Base-by-base conservation (phyloP, 2,888 invertebrate genomes). In the Danaus chrysippus region DNA sequence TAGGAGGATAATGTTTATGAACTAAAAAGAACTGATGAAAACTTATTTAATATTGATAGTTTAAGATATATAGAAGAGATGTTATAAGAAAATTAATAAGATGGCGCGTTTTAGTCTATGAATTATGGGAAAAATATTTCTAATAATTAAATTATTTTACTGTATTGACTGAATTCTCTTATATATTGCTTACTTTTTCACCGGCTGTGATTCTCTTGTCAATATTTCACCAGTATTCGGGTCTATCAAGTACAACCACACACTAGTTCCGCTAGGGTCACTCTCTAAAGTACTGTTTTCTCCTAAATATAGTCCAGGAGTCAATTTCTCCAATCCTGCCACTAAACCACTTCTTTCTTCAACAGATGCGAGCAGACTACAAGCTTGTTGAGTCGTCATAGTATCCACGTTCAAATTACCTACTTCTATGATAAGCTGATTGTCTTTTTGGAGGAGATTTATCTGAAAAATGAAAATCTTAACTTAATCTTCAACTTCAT, bases 191-290 rank as follows among this genome's bases (percentile, higher is more conserved):
- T 83, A 95, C 93, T 93, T 94, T 73, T 94, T 93, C 34, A 97
- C 93, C 43, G 93, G 82, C 0, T 93, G 91, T 67, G 94, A 94
- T 70, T 96, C 96, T 55, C 96, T 93, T 0, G 92, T 87, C 46
- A 97, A 82, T 69, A 97, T 95, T 57, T 87, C 89, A 67, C 96
- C 96, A 0, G 93, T 94, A 59, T 90, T 92, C 0, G 97, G 97
- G 84, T 97, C 96, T 2, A 97, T 91, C 0, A 95, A 92, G 74
- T 97, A 97, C 79, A 98, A 93, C 96, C 97, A 97, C 8, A 97
- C 93, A 73, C 97, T 97, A 0, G 97, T 96, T 9, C 95, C 96
- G 8, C 92, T 92, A 0, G 93, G 87, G 77, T 96, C 95, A 63
- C 93, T 93, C 71, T 95, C 94, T 17, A 96, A 81, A 0, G 96